Evolutionary conservation across 2,797 vertebrate genomes (phyloP), one percentile per base, ranked within the genome.

Genomic region (Notolabrus celidotus): DNA sequence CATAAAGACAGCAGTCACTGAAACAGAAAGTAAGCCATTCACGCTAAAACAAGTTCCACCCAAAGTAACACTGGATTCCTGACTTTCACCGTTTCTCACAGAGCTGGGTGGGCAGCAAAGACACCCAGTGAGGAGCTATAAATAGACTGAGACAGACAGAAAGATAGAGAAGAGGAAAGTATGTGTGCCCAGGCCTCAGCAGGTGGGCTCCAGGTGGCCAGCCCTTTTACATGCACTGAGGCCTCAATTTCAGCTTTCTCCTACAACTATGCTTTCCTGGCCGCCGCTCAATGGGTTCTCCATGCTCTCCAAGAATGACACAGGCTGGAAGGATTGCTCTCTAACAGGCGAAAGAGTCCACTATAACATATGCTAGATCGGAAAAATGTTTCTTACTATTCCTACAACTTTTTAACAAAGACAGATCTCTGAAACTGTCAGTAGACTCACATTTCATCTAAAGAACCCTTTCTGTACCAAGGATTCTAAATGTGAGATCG

Each of bases 141-240:
- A 91, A 93, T 90, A 93, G 85, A 90, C 53, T 6, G n/a, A 87
- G 82, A 86, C 83, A 53, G 85, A 76, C 59, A 79, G 67, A 74
- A 67, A 79, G 81, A 83, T 51, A 73, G 49, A 75, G 62, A 51
- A 41, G 45, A 62, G 74, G 74, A 81, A 89, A 80, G 77, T 68
- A 69, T 84, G 75, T 46, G 14, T 33, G 71, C 49, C 15, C 51
- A 3, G 22, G 47, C 67, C 8, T 53, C 2, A n/a, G 55, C 72
- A 82, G 82, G 83, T 89, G 85, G 84, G 68, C 75, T 82, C 80
- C 85, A 89, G 86, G 86, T 92, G 87, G 82, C 54, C 70, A 52
- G 60, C 67, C 53, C 52, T 58, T 23, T 59, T 75, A 54, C 71
- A 78, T 45, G 55, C 65, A 51, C 49, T 70, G 55, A 33, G 47